phyloP scores from a whole-genome alignment of 1,140 invertebrate genomes.

The Choristoneura fumiferana region DNA sequence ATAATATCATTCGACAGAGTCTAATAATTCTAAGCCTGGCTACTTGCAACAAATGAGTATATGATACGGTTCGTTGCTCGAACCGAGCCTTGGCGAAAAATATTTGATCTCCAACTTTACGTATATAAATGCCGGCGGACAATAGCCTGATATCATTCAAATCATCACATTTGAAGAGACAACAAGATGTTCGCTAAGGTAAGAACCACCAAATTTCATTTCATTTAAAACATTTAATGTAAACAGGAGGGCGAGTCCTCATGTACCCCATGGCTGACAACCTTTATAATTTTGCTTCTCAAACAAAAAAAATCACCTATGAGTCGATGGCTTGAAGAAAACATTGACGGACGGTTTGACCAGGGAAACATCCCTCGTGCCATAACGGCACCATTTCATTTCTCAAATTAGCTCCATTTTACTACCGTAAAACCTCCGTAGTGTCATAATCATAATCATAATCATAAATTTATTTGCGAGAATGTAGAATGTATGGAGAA shows the following conservation, averaged over 20 bases:
- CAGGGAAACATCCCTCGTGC: too few relatives aligned
- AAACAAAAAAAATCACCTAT: too few relatives aligned
- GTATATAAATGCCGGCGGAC: conserved; percentile 30
- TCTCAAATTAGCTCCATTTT: too few relatives aligned
- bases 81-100: conserved; percentile 29
- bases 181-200: conserved; percentile 35
- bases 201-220: not conserved
- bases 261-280: too few relatives aligned
- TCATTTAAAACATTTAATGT: not conserved
- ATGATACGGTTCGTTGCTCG: conserved; percentile 31
- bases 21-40: not conserved
- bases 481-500: too few relatives aligned
- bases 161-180: conserved; percentile 29
- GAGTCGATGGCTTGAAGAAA: too few relatives aligned
- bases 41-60: not conserved
- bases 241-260: not conserved
- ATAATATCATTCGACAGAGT: not conserved
- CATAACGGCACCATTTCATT: too few relatives aligned
- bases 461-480: too few relatives aligned
- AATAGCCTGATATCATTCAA: conserved; percentile 27
- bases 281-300: too few relatives aligned
- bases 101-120: conserved; percentile 26
- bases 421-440: too few relatives aligned
- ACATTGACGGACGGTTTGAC: too few relatives aligned
- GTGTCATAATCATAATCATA: too few relatives aligned